Evolutionary conservation across 2,888 invertebrate genomes (phyloP), one percentile per base, ranked within the genome.

Genomic region (Cerceris rybyensis): DNA sequence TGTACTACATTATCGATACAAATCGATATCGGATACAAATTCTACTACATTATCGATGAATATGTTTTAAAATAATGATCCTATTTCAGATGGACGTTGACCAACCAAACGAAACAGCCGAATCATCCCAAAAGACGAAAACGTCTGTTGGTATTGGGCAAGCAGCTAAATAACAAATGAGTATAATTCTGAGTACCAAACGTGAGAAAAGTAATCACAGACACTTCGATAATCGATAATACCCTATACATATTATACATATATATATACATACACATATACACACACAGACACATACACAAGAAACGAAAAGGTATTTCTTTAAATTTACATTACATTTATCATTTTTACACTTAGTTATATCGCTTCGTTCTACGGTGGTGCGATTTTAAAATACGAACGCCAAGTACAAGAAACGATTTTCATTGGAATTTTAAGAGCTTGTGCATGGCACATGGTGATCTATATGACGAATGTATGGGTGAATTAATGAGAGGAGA

Each of bases 121-220:
- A 92, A 76, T 88, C 90, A 43, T 91, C 92, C 14, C 92, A 92
- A 66, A 92, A 92, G 78, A 87, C 88, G 68, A 91, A 91, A 85
- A 85, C 88, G 50, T 88, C 91, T n/a, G 83, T 83, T 7, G 82
- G 87, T 65, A 79, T 88, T 46, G 87, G 88, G 74, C 91, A 91
- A 82, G 82, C 89, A 16, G 81, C 91, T 59, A 92, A 92, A 92
- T 92, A 92, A 91, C 92, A 91, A 87, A 90, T 84, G 81, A 90
- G 79, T 82, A 87, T 82, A 58, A 72, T 82, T 67, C 64, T 82
- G 55, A 86, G 70, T 80, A 78, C 76, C 55, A 88, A 83, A 73
- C 80, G 82, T 59, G 80, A 87, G 17, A 86, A 77, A 63, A 80
- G 52, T 77, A 82, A 82, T 80, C 79, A 80, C 61, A 84, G 74